Evolutionary conservation across 2,113 vertebrate genomes (phyloP).

Genomic region (Trichechus manatus): DNA sequence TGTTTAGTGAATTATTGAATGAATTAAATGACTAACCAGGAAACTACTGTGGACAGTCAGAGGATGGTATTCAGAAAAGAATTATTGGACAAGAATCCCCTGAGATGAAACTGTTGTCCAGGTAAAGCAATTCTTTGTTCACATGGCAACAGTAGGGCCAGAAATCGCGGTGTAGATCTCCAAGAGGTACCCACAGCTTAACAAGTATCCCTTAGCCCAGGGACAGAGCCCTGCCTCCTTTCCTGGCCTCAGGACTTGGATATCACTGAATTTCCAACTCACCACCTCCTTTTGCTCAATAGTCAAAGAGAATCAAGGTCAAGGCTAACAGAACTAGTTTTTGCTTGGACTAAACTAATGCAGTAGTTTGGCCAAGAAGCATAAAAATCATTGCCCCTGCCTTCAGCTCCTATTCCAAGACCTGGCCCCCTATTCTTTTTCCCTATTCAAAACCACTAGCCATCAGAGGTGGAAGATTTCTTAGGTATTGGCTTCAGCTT

Average conservation of each 20-base stretch:
- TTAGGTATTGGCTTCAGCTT: slow-evolving; percentile 11
- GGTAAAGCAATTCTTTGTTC: slow-evolving; percentile 31
- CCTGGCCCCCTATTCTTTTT: slow-evolving; percentile 20
- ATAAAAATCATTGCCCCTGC: slow-evolving; percentile 2
- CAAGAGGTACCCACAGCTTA: slow-evolving; percentile 38
- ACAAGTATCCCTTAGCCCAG: background rate
- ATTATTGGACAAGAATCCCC: background rate
- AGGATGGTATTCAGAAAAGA: slow-evolving; percentile 34
- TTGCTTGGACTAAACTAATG: slow-evolving; percentile 39
- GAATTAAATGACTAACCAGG: slow-evolving; percentile 44
- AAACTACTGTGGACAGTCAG: slow-evolving; percentile 47
- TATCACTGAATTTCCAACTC: slow-evolving; percentile 40
- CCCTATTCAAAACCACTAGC: background rate
- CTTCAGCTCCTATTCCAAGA: slow-evolving; percentile 4
- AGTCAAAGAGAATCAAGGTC: slow-evolving; percentile 31
- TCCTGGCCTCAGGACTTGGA: slow-evolving; percentile 9
- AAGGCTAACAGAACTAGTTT: slow-evolving; percentile 2
- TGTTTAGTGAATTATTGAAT: slow-evolving; percentile 62
- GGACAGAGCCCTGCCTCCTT: background rate
- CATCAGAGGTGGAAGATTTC: background rate
- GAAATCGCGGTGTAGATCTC: background rate
- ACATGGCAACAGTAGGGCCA: background rate
- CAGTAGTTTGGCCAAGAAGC: background rate
- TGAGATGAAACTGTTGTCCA: slow-evolving; percentile 52
- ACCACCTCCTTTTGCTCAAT: background rate